A percentile compares a stretch with the other conserved stretches of the same genome.
Evolutionary conservation across 2,113 vertebrate genomes (phyloP).

Genomic region (Laterallus jamaicensis): DNA sequence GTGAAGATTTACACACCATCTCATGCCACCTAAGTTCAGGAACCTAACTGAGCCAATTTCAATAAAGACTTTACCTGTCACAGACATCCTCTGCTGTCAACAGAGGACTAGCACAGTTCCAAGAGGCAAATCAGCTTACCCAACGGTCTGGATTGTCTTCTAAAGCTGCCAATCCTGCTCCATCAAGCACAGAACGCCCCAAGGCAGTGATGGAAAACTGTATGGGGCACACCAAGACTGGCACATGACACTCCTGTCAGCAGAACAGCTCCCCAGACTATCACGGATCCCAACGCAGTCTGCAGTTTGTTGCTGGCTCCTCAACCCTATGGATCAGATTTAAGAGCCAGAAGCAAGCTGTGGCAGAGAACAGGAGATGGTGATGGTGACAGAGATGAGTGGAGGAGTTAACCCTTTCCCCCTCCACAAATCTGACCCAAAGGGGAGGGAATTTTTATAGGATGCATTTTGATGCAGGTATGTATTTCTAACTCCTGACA

Average conservation of each 20-base stretch:
- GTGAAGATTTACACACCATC: background rate
- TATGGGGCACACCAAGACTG: background rate
- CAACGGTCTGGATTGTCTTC: background rate
- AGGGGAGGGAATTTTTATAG: background rate
- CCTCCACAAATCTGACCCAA: background rate
- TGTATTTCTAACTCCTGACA: background rate
- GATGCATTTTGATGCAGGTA: background rate
- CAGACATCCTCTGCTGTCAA: background rate
- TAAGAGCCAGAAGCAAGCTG: background rate
- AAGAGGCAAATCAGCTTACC: background rate
- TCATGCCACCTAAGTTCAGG: background rate
- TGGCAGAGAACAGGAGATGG: background rate
- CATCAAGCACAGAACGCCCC: background rate
- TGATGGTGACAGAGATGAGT: background rate
- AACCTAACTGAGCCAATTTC: background rate
- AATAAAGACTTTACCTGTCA: background rate
- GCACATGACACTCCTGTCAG: background rate
- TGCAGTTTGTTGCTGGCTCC: background rate
- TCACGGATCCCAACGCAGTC: background rate
- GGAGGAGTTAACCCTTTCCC: background rate
- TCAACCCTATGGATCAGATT: background rate
- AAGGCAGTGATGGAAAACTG: background rate
- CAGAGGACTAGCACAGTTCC: background rate
- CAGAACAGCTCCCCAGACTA: background rate
- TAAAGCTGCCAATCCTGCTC: background rate